These are phyloP conservation scores for Carterocephalus palaemon DNA, from an alignment of 2,888 invertebrate genomes.

Conservation along the genomic window DNA sequence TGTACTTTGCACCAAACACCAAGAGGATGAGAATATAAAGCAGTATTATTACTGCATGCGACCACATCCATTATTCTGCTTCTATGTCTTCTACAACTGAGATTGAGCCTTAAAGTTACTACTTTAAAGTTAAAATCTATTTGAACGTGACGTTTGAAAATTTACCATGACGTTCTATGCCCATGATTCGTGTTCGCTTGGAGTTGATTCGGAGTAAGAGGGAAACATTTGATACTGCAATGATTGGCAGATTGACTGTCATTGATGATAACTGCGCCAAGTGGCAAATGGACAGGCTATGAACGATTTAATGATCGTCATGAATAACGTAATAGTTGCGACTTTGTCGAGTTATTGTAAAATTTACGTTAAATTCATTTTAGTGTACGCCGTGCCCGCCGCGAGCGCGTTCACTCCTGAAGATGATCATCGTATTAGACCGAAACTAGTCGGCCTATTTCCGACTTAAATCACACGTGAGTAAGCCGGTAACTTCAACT, in stretches of 20 bases:
- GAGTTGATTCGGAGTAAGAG: constrained; percentile 10
- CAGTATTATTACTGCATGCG: constrained; percentile 21
- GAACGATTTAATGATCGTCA: background rate
- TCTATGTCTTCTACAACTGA: constrained; percentile 4
- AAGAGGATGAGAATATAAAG: constrained; percentile 19
- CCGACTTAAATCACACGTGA: too few species aligned
- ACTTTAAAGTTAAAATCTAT: background rate
- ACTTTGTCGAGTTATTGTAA: too few species aligned
- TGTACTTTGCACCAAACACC: constrained; percentile 16
- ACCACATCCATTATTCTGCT: constrained; percentile 7
- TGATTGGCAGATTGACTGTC: constrained; percentile 13
- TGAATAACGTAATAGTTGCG: too few species aligned
- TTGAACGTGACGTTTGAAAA: constrained; percentile 10
- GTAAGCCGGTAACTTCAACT: too few species aligned
- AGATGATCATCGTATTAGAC: too few species aligned
- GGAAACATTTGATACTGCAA: constrained; percentile 15
- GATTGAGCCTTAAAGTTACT: constrained; percentile 4
- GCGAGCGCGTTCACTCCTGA: too few species aligned
- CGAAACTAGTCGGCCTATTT: too few species aligned
- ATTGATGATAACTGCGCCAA: constrained; percentile 6
- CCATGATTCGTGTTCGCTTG: constrained; percentile 1
- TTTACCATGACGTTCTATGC: too few species aligned
- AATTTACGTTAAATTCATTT: too few species aligned
- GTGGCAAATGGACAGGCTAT: background rate
- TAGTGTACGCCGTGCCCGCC: too few species aligned